Conservation (phyloP, 37 sponge, comb jelly and placozoan genomes). For the Ephydatia muelleri region DNA sequence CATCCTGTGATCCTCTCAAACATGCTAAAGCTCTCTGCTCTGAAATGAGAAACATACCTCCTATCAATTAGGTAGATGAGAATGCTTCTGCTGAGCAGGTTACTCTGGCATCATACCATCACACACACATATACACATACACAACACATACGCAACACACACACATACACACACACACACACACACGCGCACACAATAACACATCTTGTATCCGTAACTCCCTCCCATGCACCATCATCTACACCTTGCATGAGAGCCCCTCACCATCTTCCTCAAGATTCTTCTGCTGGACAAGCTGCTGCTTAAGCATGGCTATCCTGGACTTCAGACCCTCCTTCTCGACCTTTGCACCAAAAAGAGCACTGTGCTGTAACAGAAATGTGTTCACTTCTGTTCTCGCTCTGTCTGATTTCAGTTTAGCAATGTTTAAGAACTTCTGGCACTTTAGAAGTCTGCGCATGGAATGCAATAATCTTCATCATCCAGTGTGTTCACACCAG, state of each 20-base stretch:
- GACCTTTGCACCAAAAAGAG: constrained; percentile 6
- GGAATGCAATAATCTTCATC: too few species aligned
- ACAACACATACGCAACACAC: background rate
- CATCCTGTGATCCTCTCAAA: background rate
- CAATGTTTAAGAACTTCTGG: constrained; percentile 43
- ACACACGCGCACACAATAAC: background rate
- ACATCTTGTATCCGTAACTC: background rate
- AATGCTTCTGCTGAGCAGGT: background rate
- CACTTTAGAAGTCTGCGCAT: background rate
- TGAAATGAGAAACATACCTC: too few species aligned
- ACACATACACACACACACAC: constrained; percentile 18
- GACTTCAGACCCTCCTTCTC: constrained; percentile 40
- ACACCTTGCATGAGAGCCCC: background rate
- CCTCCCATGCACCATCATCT: background rate
- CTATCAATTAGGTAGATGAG: background rate
- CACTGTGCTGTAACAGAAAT: constrained; percentile 7
- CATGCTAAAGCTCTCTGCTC: background rate
- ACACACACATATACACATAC: background rate
- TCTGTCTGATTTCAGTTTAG: background rate
- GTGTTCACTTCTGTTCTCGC: constrained; percentile 10
- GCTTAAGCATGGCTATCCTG: constrained; percentile 7
- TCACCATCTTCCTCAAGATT: constrained; percentile 14
- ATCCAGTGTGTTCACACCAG: too few species aligned
- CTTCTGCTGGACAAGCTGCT: constrained; percentile 11
- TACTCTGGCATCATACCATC: background rate